These are phyloP conservation scores for Eulacestoma nigropectus DNA, from an alignment of 2,113 vertebrate genomes.

Conservation along the genomic window DNA sequence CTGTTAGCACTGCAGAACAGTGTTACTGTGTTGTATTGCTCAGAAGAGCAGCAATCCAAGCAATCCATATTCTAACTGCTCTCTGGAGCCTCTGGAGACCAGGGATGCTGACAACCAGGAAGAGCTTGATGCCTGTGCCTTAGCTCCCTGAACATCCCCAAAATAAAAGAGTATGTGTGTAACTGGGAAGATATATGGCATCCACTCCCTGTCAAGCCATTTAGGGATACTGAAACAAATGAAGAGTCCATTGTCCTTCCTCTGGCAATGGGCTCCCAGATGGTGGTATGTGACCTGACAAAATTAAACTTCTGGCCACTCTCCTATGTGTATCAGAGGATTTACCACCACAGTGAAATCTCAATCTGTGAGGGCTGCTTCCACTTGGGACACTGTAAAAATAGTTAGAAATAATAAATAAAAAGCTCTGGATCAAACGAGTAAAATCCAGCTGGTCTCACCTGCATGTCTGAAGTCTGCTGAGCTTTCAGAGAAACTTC, in stretches of 20 bases:
- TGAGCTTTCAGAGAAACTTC: not conserved
- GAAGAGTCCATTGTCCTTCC: not conserved
- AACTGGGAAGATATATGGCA: not conserved
- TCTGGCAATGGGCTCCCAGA: not conserved
- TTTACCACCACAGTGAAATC: not conserved
- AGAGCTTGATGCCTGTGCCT: not conserved
- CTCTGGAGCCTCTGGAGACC: not conserved
- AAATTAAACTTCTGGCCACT: not conserved
- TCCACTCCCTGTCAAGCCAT: not conserved
- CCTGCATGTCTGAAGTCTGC: not conserved
- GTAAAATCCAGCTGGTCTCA: not conserved
- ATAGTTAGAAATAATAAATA: not conserved
- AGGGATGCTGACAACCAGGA: rapidly evolving
- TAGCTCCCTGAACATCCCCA: not conserved
- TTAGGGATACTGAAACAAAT: not conserved
- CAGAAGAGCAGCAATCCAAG: not conserved
- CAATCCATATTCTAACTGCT: not conserved
- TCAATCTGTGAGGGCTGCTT: not conserved
- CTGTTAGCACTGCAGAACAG: not conserved
- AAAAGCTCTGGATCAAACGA: not conserved
- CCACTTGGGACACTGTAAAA: not conserved
- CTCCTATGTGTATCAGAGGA: not conserved
- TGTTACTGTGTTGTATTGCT: not conserved
- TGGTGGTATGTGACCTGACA: not conserved
- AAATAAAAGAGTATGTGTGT: not conserved